Evolutionary conservation across 1,140 invertebrate genomes (phyloP).

Genomic region (Yoshiicerus persimilis): DNA sequence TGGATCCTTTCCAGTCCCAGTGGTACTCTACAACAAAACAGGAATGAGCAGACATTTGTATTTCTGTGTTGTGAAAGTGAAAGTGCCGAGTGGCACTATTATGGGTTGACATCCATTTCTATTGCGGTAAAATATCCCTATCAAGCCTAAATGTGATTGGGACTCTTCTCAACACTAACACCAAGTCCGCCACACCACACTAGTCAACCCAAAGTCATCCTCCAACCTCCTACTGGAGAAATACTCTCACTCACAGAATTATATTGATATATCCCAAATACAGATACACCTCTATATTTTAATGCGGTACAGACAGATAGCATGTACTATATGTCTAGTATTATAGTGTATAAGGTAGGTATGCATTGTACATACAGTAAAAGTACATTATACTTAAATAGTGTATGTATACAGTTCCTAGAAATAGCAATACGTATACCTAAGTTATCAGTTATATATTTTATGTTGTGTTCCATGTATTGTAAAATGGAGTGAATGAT

Average conservation of each 20-base stretch:
- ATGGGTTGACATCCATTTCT: background rate
- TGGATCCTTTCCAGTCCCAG: background rate
- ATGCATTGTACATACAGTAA: too few species aligned
- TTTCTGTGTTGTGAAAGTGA: background rate
- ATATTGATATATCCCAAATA: background rate
- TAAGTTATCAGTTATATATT: too few species aligned
- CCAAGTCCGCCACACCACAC: too few species aligned
- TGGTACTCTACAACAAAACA: background rate
- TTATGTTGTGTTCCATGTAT: background rate
- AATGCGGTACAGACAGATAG: too few species aligned
- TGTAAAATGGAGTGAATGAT: background rate
- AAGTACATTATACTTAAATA: too few species aligned
- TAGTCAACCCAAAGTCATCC: background rate
- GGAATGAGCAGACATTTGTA: background rate
- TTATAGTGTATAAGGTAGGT: too few species aligned
- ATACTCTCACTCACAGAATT: background rate
- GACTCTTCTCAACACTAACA: background rate
- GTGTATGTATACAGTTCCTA: too few species aligned
- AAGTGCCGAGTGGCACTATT: background rate
- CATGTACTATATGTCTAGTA: too few species aligned
- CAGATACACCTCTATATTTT: too few species aligned
- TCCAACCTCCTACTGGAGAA: background rate
- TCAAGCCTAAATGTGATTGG: background rate
- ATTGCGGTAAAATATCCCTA: background rate
- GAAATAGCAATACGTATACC: too few species aligned